These are phyloP conservation scores for Harpegnathos saltator DNA, from an alignment of 1,140 invertebrate species.

Conservation along the genomic window DNA sequence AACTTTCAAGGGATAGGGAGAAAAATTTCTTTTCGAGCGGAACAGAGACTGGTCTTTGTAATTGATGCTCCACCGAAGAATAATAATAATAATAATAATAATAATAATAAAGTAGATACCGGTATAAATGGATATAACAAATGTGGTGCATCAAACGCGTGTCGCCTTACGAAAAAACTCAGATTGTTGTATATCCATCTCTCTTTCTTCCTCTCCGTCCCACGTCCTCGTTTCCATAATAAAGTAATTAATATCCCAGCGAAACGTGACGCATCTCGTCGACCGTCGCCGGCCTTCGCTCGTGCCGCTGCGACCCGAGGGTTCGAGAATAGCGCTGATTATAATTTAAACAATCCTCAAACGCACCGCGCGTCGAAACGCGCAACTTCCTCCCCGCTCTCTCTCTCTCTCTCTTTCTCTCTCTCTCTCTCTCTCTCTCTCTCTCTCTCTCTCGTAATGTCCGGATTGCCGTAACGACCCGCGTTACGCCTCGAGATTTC, in stretches of 20 bases:
- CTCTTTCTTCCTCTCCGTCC: no score
- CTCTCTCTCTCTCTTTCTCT: background rate
- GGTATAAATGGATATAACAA: no score
- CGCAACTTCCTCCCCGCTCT: conserved; percentile 9
- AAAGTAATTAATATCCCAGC: background rate
- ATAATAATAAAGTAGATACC: no score
- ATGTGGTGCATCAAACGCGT: no score
- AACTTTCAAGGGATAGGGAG: no score
- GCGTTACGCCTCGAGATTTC: conserved; percentile 61
- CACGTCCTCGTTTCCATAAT: background rate
- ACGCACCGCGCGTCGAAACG: conserved; percentile 25
- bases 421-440: background rate
- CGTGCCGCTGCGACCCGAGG: background rate
- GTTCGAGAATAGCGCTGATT: conserved; percentile 8
- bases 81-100: no score
- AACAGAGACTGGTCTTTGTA: no score
- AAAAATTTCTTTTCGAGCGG: no score
- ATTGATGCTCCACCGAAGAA: no score
- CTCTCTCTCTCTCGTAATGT: conserved; percentile 2
- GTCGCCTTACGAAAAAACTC: no score
- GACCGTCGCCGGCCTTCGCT: background rate
- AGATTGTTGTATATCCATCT: background rate
- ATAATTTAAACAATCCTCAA: conserved; percentile 36
- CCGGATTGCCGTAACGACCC: conserved; percentile 61
- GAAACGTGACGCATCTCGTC: background rate